These are phyloP conservation scores for Sinohyriopsis cumingii DNA, from an alignment of 2,888 invertebrate genomes.

Conservation along the genomic window DNA sequence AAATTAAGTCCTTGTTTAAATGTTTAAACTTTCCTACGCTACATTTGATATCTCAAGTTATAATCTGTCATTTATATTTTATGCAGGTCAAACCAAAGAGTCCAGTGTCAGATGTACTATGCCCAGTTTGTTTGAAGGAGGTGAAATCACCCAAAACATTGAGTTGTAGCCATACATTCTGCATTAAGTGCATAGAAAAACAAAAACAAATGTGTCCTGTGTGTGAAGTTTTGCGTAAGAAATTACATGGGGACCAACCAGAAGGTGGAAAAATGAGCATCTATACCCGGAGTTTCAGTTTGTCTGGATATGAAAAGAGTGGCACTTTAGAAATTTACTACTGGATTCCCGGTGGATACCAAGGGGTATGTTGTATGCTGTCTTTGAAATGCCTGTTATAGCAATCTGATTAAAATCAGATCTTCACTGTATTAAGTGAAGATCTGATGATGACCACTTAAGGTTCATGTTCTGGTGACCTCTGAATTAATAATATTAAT, in stretches of 20 bases:
- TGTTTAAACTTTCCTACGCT: too few species aligned
- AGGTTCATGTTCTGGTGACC: too few species aligned
- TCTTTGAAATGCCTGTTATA: too few species aligned
- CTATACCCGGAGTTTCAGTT: not conserved
- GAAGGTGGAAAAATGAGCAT: slow-evolving; percentile 25
- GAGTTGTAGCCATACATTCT: slow-evolving; percentile 33
- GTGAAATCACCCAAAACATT: slow-evolving; percentile 20
- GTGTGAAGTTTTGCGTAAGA: slow-evolving; percentile 55
- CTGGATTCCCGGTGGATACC: slow-evolving; percentile 42
- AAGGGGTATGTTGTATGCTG: slow-evolving; percentile 43
- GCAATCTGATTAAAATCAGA: too few species aligned
- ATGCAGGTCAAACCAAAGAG: too few species aligned
- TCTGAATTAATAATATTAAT: too few species aligned
- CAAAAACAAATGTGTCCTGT: slow-evolving; percentile 70
- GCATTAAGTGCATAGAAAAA: slow-evolving; percentile 28
- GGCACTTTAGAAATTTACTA: slow-evolving; percentile 40
- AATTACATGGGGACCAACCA: slow-evolving; percentile 34
- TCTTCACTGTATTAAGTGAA: too few species aligned
- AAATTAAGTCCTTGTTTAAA: too few species aligned
- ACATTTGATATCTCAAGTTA: too few species aligned
- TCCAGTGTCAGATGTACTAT: not conserved
- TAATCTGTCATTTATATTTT: too few species aligned
- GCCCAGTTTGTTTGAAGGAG: slow-evolving; percentile 34
- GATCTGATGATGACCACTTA: too few species aligned
- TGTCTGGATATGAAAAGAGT: slow-evolving; percentile 26